A percentile compares a stretch with the other conserved stretches of the same genome.
Conservation (phyloP, 2,113 vertebrate genomes). For the Passer domesticus region DNA sequence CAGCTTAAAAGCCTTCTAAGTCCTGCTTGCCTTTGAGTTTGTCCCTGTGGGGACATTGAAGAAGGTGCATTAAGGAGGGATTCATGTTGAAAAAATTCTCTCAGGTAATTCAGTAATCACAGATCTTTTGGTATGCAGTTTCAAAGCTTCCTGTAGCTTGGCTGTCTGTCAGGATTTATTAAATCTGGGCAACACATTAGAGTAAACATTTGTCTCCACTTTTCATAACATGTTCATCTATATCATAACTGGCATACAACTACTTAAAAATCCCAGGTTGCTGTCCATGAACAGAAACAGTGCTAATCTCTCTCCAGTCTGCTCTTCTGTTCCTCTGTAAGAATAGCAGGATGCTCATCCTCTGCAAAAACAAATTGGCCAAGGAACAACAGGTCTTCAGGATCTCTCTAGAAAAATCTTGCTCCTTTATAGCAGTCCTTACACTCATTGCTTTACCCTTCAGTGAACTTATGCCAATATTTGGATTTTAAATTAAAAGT, state of each 20-base stretch:
- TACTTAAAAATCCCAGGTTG: not conserved
- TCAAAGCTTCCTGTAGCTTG: not conserved
- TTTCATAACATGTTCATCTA: not conserved
- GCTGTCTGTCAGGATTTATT: not conserved
- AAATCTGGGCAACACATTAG: not conserved
- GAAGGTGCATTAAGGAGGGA: not conserved
- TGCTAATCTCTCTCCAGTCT: not conserved
- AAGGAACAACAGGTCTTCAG: not conserved
- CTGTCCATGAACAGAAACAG: not conserved
- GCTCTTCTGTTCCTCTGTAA: not conserved
- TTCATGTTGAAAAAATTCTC: not conserved
- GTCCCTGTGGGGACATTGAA: not conserved
- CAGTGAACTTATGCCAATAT: not conserved
- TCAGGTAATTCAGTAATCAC: not conserved
- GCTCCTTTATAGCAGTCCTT: not conserved
- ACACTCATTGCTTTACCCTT: not conserved
- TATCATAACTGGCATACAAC: not conserved
- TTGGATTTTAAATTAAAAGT: not conserved
- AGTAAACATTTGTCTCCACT: not conserved
- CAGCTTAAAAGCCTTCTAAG: not conserved
- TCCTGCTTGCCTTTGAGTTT: not conserved
- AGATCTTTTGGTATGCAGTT: not conserved
- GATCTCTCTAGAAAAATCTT: not conserved
- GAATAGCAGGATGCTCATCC: not conserved
- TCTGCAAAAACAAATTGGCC: not conserved